These are phyloP conservation scores for Drosophila equinoxialis DNA, from an alignment of 1,140 invertebrate genomes.

Conservation along the genomic window DNA sequence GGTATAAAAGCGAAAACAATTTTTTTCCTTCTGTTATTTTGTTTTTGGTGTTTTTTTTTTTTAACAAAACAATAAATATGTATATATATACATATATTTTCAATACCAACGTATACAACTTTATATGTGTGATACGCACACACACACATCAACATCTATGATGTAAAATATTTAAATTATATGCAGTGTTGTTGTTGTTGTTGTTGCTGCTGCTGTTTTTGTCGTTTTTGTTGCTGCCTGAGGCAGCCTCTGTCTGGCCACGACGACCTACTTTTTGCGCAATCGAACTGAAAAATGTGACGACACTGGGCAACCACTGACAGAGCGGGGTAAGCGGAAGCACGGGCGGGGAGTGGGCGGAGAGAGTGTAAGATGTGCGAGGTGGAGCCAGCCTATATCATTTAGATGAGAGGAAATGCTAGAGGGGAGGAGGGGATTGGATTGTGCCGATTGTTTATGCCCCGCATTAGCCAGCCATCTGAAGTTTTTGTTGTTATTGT, in stretches of 20 bases:
- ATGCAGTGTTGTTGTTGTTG: constrained; percentile 63
- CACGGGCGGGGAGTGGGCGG: no score
- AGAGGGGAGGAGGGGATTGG: not conserved
- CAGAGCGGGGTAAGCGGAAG: constrained; percentile 4
- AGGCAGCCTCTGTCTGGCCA: constrained; percentile 65
- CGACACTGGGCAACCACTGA: constrained; percentile 31
- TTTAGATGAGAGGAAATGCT: constrained; percentile 5
- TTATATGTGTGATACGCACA: constrained; percentile 27
- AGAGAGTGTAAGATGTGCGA: constrained; percentile 1
- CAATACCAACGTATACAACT: constrained; percentile 59
- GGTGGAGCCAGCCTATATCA: not conserved
- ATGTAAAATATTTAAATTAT: constrained; percentile 77
- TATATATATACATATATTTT: constrained; percentile 36
- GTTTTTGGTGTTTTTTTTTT: not conserved
- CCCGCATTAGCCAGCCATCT: not conserved
- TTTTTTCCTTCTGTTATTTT: not conserved
- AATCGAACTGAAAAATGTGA: constrained; percentile 74
- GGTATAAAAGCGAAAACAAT: constrained; percentile 35
- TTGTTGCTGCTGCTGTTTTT: constrained; percentile 26
- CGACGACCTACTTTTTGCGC: constrained; percentile 77
- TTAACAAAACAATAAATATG: constrained; percentile 52
- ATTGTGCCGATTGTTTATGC: constrained; percentile 9
- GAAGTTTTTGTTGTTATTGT: constrained; percentile 8
- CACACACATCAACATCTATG: constrained; percentile 26
- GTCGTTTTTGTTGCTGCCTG: constrained; percentile 24